A percentile compares a stretch with the other conserved stretches of the same genome.
These are phyloP conservation scores for Dicrostonyx torquatus DNA, from an alignment of 2,797 vertebrate genomes.

Conservation along the genomic window DNA sequence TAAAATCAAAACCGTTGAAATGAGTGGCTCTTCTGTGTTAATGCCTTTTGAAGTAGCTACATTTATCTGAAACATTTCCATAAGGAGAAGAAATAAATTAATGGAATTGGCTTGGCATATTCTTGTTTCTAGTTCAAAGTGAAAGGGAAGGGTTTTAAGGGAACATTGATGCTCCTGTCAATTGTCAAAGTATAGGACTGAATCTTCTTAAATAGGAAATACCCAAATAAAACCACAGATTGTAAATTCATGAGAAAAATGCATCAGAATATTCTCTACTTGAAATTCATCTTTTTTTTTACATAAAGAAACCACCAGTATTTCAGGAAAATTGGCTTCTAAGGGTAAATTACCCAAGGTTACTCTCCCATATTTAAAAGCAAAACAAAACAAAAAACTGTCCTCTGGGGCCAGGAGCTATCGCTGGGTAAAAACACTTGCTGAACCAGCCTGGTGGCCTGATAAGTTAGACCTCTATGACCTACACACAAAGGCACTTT, in stretches of 20 bases:
- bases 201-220: constrained; percentile 52
- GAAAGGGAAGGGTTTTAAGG: constrained; percentile 27
- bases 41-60: constrained; percentile 40
- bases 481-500: not conserved
- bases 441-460: not conserved
- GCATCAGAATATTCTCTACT: not conserved
- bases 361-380: not conserved
- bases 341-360: not conserved
- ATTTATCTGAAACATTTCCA: constrained; percentile 55
- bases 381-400: not conserved
- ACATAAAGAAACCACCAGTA: not conserved
- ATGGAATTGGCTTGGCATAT: constrained; percentile 46
- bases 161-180: constrained; percentile 4
- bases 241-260: constrained; percentile 36
- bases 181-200: constrained; percentile 31
- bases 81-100: constrained; percentile 46
- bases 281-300: constrained; percentile 21
- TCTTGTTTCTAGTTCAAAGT: constrained; percentile 59
- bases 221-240: not conserved
- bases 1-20: constrained; percentile 55
- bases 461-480: not conserved
- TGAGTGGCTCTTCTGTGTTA: constrained; percentile 42
- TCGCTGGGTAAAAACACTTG: not conserved
- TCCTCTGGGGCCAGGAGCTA: not conserved
- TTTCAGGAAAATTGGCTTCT: not conserved